A percentile compares a stretch with the other conserved stretches of the same genome.
phyloP scores from a whole-genome alignment of 2,888 invertebrate genomes.

The Agrilus mali region DNA sequence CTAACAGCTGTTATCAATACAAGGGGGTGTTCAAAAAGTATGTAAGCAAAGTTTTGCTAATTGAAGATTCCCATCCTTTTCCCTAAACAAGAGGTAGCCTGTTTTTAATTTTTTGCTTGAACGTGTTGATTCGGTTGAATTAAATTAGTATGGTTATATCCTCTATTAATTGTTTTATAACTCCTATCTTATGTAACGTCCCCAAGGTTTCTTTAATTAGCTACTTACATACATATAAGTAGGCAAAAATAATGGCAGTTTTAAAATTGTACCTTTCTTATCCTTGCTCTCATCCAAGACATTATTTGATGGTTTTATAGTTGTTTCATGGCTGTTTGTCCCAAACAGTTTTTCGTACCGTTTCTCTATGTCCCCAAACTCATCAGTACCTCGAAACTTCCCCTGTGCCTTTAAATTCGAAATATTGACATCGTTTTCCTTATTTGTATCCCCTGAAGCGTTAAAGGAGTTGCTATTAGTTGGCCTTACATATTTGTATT shows the following conservation, averaged over 20 bases:
- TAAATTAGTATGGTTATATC: too few species aligned
- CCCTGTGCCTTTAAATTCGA: not conserved
- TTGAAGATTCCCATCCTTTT: too few species aligned
- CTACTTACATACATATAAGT: too few species aligned
- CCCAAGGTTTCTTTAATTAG: too few species aligned
- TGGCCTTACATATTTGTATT: conserved; percentile 1
- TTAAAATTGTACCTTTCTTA: not conserved
- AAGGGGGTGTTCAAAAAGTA: too few species aligned
- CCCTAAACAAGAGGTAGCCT: too few species aligned
- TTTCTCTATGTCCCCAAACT: not conserved
- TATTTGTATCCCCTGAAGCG: not conserved
- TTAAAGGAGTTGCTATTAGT: conserved; percentile 9
- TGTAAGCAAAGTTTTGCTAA: too few species aligned
- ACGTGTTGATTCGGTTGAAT: too few species aligned
- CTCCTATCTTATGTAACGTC: too few species aligned
- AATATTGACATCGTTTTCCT: conserved; percentile 4
- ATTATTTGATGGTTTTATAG: not conserved
- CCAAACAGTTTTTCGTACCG: conserved; percentile 1
- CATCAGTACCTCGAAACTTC: not conserved
- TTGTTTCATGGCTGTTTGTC: not conserved
- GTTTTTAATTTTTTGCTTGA: too few species aligned
- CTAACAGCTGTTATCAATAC: too few species aligned
- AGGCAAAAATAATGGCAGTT: not conserved
- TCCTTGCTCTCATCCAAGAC: not conserved
- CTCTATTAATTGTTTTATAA: too few species aligned